phyloP scores from a whole-genome alignment of 1,140 invertebrate species.

The Stegodyphus mimosarum region DNA sequence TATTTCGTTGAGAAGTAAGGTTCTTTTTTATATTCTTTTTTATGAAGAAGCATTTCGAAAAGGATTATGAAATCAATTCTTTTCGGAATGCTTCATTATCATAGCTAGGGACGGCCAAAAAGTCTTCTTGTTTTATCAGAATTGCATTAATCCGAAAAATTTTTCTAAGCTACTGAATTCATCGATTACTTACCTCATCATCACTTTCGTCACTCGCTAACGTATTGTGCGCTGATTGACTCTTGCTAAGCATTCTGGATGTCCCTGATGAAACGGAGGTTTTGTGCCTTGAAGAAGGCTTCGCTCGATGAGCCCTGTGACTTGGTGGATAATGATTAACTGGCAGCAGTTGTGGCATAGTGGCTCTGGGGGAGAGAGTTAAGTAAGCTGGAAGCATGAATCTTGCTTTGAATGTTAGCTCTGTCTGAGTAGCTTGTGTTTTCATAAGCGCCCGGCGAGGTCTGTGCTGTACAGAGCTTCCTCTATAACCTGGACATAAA shows the following conservation, averaged over 20 bases:
- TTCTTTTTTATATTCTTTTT: no score
- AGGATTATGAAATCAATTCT: no score
- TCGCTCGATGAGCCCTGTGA: conserved; percentile 33
- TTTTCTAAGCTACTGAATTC: no score
- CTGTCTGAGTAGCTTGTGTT: conserved; percentile 92
- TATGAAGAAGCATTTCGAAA: no score
- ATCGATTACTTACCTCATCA: conserved; percentile 25
- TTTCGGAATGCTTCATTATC: no score
- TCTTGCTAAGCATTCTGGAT: conserved; percentile 22
- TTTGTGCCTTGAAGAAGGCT: conserved; percentile 6
- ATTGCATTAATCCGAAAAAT: no score
- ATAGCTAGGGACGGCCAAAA: no score
- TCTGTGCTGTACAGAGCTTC: conserved; percentile 13
- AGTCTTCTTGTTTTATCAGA: no score
- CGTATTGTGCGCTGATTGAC: conserved; percentile 51
- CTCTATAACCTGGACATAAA: conserved; percentile 10
- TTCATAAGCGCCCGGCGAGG: conserved; percentile 75
- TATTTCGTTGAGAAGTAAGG: no score
- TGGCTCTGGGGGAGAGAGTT: conserved; percentile 80
- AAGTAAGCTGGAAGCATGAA: conserved; percentile 76
- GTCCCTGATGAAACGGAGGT: background rate
- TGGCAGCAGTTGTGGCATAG: conserved; percentile 62
- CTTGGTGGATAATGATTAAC: conserved; percentile 30
- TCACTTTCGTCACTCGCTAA: conserved; percentile 53
- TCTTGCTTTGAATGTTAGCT: conserved; percentile 68